Evolutionary conservation across 2,888 invertebrate genomes (phyloP), one percentile per base, ranked within the genome.

Genomic region (Stratiomys singularior): DNA sequence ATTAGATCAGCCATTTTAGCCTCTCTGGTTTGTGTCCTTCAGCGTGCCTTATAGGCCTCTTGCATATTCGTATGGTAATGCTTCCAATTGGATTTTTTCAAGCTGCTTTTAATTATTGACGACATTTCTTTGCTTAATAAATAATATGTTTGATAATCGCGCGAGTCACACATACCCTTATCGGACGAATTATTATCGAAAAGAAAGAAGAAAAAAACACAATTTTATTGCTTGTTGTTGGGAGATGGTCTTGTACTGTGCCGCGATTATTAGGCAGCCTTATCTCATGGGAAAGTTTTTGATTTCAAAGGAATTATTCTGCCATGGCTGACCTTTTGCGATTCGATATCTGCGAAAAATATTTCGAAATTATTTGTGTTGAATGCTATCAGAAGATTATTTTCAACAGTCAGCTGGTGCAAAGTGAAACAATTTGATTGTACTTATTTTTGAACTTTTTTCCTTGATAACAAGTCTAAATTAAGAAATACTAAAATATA

Each of bases 1-100:
- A 64, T 64, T 64, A 64, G 28, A 28, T 64, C 64, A 64, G 64
- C 64, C 58, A 11, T 25, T 30, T 27, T 25, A 30, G 28, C 30
- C 30, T 7, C 64, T 1, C 28, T 18, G 64, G 28, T 64, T 60
- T 25, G 60, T 52, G 52, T 52, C 52, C 52, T 52, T 52, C 52
- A 18, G 3, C 37, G 9, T 37, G 3, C 37, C 37, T 37, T n/a
- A n/a, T n/a, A n/a, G n/a, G n/a, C n/a, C n/a, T 7, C 44, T 44
- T 7, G 44, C 44, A 44, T 13, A 44, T 9, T 44, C 7, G 7
- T 44, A 44, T 44, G 9, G 13, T 44, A 44, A 9, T 44, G 44
- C 13, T 44, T 7, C 44, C 13, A 44, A 9, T 13, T 7, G 9
- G 44, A 7, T 13, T 13, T 18, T 52, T 52, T 52, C 15, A 52